Evolutionary conservation across 2,113 vertebrate species (phyloP), one percentile per base, ranked within the genome.

Genomic region (Rhinopomastus cyanomelas): DNA sequence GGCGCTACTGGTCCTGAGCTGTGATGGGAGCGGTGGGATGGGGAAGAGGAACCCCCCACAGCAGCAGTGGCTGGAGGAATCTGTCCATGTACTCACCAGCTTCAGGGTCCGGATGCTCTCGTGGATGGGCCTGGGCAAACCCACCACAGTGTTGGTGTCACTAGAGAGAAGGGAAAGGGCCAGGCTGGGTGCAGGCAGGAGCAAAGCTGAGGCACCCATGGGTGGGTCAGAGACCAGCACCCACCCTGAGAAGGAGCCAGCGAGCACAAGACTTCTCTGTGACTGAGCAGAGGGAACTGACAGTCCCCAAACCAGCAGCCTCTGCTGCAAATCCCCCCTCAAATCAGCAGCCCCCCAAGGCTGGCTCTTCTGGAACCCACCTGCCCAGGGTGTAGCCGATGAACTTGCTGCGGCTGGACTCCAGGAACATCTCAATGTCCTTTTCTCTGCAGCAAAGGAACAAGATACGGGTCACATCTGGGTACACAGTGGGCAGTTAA

Each of bases 351-450:
- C 2, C 2, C 39, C 10, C 39, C 16, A 2, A n/a, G 6, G 30
- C 23, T 18, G 57, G 62, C 51, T 85, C 51, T 81, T 37, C 9
- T 11, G n/a, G 59, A 44, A 96, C 98, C 95, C 86, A 99, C 99
- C 97, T 99, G 96, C 99, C 99, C 36, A 99, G 97, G 0, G 99
- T 99, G 95, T 99, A 99, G 53, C 99, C 99, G 2, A 99, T 99
- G 95, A 99, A 99, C 96, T 99, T 99, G 98, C 99, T 99, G 95
- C 99, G 98, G 95, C 99, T 99, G 68, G 98, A 99, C 79, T 99
- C 99, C 36, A 99, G 96, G 95, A 99, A 99, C 95, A 98, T 98
- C 97, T 99, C 99, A 14, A 99, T 99, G 95, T 99, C 99, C 74
- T 99, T 99, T 96, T 99, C 99, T 78, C 99, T 99, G 96, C 89